Evolutionary conservation across 2,888 invertebrate species (phyloP).

Genomic region (Campoplex nolae): DNA sequence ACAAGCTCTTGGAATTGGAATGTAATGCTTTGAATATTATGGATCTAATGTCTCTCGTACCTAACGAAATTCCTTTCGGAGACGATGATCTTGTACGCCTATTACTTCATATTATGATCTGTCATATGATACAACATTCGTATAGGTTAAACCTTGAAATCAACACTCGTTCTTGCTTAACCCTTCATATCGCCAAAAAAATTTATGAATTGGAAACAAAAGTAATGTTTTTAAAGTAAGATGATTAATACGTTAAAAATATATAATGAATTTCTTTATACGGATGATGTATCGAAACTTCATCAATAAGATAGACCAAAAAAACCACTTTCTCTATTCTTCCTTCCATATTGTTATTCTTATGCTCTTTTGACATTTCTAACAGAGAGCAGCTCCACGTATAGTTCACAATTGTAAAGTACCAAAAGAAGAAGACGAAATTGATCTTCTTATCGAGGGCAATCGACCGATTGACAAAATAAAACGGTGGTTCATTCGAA

Average conservation of each 20-base stretch:
- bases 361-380: neutral
- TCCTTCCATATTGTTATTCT: neutral
- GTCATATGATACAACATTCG: neutral
- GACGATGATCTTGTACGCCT: constrained; percentile 43
- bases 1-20: neutral
- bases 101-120: neutral
- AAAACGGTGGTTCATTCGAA: constrained; percentile 73
- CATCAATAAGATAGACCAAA: neutral
- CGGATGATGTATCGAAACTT: neutral
- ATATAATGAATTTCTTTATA: too few species aligned
- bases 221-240: neutral
- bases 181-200: neutral
- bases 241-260: too few species aligned
- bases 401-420: constrained; percentile 74
- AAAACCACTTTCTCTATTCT: neutral
- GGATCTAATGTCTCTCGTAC: constrained; percentile 76
- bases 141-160: constrained; percentile 4
- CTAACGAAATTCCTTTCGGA: constrained; percentile 56
- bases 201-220: neutral
- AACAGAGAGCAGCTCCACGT: constrained; percentile 60
- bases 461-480: constrained; percentile 58
- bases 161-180: neutral
- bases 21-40: constrained; percentile 50
- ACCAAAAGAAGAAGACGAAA: constrained; percentile 68
- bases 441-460: constrained; percentile 68